phyloP scores from a whole-genome alignment of 2,113 vertebrate genomes.

The Raja brachyura region DNA sequence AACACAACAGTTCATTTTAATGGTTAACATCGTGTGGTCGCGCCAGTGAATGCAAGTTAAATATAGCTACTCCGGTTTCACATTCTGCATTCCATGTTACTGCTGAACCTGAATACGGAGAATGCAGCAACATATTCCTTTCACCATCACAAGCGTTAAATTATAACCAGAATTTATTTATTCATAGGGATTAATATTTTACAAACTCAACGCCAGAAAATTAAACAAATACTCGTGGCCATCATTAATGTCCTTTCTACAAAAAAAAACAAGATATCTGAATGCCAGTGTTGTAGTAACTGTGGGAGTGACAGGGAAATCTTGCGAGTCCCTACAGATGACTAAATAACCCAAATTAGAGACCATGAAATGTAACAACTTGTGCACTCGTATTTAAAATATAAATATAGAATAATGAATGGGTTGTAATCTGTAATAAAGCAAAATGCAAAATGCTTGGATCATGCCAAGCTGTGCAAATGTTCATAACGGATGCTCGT shows the following conservation, averaged over 20 bases:
- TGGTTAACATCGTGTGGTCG: background rate
- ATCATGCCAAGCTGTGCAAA: background rate
- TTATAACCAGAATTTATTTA: background rate
- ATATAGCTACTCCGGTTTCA: background rate
- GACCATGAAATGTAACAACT: background rate
- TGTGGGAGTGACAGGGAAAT: background rate
- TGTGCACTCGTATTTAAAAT: background rate
- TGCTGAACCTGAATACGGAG: background rate
- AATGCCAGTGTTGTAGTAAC: background rate
- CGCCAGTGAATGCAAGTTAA: background rate
- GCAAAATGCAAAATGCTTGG: background rate
- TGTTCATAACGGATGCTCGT: background rate
- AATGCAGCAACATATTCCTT: no score
- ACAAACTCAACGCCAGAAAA: background rate
- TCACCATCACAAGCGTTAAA: background rate
- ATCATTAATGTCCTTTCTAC: background rate
- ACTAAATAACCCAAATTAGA: slow-evolving; percentile 32
- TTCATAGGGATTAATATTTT: background rate
- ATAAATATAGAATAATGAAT: slow-evolving; percentile 22
- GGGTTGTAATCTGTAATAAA: slow-evolving; percentile 3
- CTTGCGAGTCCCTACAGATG: background rate
- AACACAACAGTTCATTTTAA: background rate
- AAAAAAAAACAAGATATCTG: background rate
- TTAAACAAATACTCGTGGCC: background rate
- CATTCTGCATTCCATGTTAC: background rate